These are phyloP conservation scores for Neodiprion fabricii DNA, from an alignment of 1,140 invertebrate genomes.

Conservation along the genomic window DNA sequence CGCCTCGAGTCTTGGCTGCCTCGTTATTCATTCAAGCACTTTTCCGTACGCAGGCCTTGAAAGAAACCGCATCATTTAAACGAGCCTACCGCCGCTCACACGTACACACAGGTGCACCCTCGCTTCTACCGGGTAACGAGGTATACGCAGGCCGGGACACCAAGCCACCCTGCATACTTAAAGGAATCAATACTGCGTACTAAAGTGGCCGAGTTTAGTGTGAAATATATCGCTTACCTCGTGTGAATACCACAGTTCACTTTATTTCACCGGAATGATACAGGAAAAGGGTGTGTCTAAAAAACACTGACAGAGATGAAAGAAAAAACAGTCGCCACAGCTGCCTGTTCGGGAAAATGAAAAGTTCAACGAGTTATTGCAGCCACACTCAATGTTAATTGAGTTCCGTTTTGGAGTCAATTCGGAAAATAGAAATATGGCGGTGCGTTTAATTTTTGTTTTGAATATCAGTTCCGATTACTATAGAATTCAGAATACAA, in stretches of 20 bases:
- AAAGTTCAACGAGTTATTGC: too few relatives aligned
- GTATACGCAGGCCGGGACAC: neutral
- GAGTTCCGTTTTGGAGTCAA: neutral
- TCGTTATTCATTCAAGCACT: slow-evolving; percentile 54
- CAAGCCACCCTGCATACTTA: slow-evolving; percentile 26
- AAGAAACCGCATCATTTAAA: slow-evolving; percentile 58
- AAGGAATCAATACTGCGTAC: slow-evolving; percentile 41
- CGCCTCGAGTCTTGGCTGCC: slow-evolving; percentile 39
- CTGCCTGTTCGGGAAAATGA: too few relatives aligned
- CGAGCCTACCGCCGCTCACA: slow-evolving; percentile 16
- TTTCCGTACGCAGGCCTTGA: slow-evolving; percentile 41
- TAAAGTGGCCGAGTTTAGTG: slow-evolving; percentile 34
- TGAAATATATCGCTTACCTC: slow-evolving; percentile 1
- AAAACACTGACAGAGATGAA: too few relatives aligned
- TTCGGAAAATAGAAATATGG: neutral
- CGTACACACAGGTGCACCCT: neutral
- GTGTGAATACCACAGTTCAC: neutral
- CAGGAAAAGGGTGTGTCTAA: too few relatives aligned
- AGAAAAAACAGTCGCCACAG: too few relatives aligned
- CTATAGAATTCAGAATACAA: neutral
- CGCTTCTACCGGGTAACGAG: neutral
- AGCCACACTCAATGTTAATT: too few relatives aligned
- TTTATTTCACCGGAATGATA: neutral
- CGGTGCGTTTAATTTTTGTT: neutral
- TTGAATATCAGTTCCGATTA: neutral